These are phyloP conservation scores for Atopsyche davidsoni DNA, from an alignment of 1,140 invertebrate genomes.

Conservation along the genomic window DNA sequence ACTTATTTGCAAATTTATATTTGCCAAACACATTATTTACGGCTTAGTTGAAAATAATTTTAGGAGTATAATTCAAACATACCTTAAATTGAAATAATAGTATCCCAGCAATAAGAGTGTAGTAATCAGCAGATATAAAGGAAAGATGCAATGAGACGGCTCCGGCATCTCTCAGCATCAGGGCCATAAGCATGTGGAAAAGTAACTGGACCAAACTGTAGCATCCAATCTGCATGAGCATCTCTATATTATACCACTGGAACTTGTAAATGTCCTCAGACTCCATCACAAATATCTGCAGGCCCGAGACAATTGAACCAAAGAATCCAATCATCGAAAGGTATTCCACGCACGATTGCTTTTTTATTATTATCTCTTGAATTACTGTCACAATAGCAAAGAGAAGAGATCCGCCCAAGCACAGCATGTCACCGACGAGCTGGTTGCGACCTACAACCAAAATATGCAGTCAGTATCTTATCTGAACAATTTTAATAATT, in stretches of 20 bases:
- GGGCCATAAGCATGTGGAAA: conserved; percentile 71
- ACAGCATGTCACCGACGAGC: conserved; percentile 77
- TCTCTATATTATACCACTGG: conserved; percentile 43
- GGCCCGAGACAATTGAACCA: conserved; percentile 69
- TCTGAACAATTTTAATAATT: too few relatives aligned
- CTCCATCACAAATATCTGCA: conserved; percentile 60
- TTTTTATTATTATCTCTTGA: conserved; percentile 79
- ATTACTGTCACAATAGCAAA: conserved; percentile 78
- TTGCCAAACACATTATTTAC: too few relatives aligned
- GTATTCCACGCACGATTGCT: conserved; percentile 73
- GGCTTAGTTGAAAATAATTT: conserved; percentile 11
- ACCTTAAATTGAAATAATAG: conserved; percentile 79
- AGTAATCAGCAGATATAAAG: conserved; percentile 79
- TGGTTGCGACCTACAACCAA: conserved; percentile 71
- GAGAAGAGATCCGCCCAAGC: conserved; percentile 71
- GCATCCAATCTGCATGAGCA: conserved; percentile 40
- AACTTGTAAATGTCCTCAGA: conserved; percentile 53
- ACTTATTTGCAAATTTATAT: too few relatives aligned
- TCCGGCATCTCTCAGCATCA: conserved; percentile 71
- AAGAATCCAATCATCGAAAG: conserved; percentile 81
- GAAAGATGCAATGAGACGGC: conserved; percentile 78
- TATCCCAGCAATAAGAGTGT: conserved; percentile 74
- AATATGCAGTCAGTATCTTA: too few relatives aligned
- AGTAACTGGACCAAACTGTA: conserved; percentile 57
- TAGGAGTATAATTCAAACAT: too few relatives aligned